A percentile compares a stretch with the other conserved stretches of the same genome.
Evolutionary conservation across 2,797 vertebrate species (phyloP).

Genomic region (Lycodopsis pacificus): DNA sequence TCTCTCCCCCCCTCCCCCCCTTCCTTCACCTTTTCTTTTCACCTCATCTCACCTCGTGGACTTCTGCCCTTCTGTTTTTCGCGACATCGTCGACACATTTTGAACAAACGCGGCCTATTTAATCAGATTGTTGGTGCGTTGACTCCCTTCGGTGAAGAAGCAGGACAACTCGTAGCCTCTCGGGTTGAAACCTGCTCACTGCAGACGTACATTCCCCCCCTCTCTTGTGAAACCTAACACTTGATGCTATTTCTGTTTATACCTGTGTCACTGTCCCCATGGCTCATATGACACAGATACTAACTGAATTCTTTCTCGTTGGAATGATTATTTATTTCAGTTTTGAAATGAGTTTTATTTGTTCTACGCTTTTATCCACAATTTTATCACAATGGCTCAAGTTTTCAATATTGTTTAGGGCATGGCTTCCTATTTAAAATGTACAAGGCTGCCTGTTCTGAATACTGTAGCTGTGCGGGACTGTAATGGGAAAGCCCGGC

Average conservation of each 20-base stretch:
- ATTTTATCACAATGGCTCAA: neutral
- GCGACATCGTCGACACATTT: constrained; percentile 20
- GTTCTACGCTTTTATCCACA: constrained; percentile 13
- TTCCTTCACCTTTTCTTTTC: neutral
- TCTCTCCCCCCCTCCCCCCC: neutral
- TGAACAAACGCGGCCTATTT: constrained; percentile 26
- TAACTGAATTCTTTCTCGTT: constrained; percentile 14
- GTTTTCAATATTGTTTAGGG: neutral
- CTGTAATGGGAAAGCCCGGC: neutral
- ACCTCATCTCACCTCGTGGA: constrained; percentile 46
- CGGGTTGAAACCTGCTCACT: constrained; percentile 30
- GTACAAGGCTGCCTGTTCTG: neutral
- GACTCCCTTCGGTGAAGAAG: constrained; percentile 34
- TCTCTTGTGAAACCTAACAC: constrained; percentile 51
- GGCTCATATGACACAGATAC: constrained; percentile 20
- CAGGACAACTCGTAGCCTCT: constrained; percentile 39
- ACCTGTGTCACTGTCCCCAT: constrained; percentile 32
- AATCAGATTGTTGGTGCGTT: constrained; percentile 33
- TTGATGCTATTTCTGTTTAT: constrained; percentile 45
- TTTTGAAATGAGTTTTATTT: constrained; percentile 6
- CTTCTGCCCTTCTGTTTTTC: constrained; percentile 4
- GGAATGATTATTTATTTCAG: neutral
- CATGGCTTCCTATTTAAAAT: neutral
- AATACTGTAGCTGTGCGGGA: constrained; percentile 2
- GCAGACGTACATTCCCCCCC: constrained; percentile 36